Percentiles rank a stretch among this genome's conserved stretches.
Conservation (phyloP, 2,113 vertebrate species). For the Ptyas mucosa region DNA sequence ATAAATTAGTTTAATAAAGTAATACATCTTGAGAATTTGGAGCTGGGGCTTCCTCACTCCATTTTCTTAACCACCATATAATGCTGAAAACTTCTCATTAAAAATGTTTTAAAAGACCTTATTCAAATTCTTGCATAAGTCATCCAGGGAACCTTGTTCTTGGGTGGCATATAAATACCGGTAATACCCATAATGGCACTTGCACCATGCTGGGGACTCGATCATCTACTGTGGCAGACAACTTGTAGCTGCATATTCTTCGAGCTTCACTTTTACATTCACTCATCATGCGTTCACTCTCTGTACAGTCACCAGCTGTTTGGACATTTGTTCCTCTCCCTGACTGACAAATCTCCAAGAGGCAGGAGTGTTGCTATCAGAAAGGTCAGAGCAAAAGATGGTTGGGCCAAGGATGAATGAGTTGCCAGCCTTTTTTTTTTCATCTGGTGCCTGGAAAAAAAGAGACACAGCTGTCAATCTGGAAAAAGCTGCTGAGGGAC, state of each 20-base stretch:
- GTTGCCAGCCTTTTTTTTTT: slow-evolving; percentile 29
- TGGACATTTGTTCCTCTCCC: slow-evolving; percentile 13
- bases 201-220: neutral
- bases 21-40: neutral
- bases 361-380: neutral
- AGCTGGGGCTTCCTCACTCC: neutral
- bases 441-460: slow-evolving; percentile 6
- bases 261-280: neutral
- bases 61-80: neutral
- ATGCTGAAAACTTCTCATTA: neutral
- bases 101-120: neutral
- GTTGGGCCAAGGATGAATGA: neutral
- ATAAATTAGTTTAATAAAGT: neutral
- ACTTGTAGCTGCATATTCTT: slow-evolving; percentile 26
- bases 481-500: slow-evolving; percentile 15
- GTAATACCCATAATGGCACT: neutral
- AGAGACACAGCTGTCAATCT: slow-evolving; percentile 15
- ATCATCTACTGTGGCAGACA: neutral
- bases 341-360: slow-evolving; percentile 4
- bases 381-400: slow-evolving; percentile 20
- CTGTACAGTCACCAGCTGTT: slow-evolving; percentile 28
- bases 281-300: neutral
- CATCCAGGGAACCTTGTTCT: neutral
- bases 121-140: neutral
- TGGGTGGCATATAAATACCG: neutral